Base-by-base conservation (phyloP, 2,797 vertebrate genomes). In the Dicrostonyx torquatus region DNA sequence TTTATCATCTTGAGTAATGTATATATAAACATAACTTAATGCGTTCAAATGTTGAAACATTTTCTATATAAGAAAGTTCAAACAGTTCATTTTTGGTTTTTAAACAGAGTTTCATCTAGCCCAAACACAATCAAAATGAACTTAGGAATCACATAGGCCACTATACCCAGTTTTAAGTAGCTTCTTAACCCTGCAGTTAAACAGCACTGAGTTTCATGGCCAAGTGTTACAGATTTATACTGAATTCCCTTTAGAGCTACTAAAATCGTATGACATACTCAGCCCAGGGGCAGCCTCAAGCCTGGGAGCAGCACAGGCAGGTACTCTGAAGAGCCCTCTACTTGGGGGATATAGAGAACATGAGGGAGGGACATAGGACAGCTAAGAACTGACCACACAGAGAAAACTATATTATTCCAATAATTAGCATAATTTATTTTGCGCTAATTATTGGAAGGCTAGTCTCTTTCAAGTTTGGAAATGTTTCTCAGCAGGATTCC, bases 31-130 rank as follows among this genome's bases (percentile, higher is more conserved):
- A 76, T 66, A n/a, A 45, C 24, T 89, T 75, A 83, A 12, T 73
- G 62, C 26, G n/a, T 72, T 94, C 48, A 17, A 84, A 58, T 86
- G 94, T 6, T 83, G 68, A 94, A 75, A 87, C 31, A 29, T 62
- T 96, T 94, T 78, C 58, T 87, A 50, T 2, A 82, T 34, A 12
- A 91, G 26, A 91, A 91, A 95, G 87, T 79, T 76, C 64, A 90
- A 92, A 60, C 45, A 86, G 68, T 87, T 60, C 53, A 73, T 2
- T 13, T 75, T 86, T 55, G 66, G 29, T 50, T 66, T 40, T 40
- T 29, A 68, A 37, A 68, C 26, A 78, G 8, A 48, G 6, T 79
- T 37, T 79, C 26, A 34, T 80, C 24, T 55, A 55, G 45, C 10
- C n/a, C 43, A 50, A 50, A 50, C 11, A 50, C 48, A 50, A 50